Base-by-base conservation (phyloP, 2,888 invertebrate species). In the Penaeus monodon region DNA sequence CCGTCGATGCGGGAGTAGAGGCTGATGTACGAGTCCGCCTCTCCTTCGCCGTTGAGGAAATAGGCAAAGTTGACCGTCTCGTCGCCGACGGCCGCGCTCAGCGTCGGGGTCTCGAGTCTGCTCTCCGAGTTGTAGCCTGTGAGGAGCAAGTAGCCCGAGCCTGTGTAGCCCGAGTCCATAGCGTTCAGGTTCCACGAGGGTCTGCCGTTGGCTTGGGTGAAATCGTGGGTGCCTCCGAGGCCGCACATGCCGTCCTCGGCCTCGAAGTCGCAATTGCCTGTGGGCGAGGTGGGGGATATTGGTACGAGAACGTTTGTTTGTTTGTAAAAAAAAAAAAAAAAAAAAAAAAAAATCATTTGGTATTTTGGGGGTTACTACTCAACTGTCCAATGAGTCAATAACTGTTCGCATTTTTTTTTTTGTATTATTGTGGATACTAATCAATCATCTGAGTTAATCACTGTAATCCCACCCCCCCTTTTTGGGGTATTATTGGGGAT, bases 191-290 rank as follows among this genome's bases (percentile, higher is more conserved):
- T 27, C 17, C 22, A 27, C 0, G 81, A 24, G 17, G 81, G 81
- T 20, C 57, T n/a, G 7, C 70, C 81, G 12, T 38, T 7, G 27
- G 7, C n/a, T 12, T 68, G 44, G 20, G 22, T 22, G 81, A 81
- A 81, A 6, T 73, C 20, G 38, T 81, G 68, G 12, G 6, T 4
- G 14, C 81, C 81, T 44, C 12, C 57, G 24, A 81, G 27, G 17
- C 73, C 70, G 57, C 81, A 81, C 27, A 38, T 17, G n/a, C 73
- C 81, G 4, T 6, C 70, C 14, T 24, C 65, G 24, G 27, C 57
- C 57, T 81, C 81, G 81, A 81, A 81, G 49, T 81, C 81, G 57
- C 81, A 81, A 22, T 29, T 33, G 24, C 81, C 81, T 81, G 70
- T n/a, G 57, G 3, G 17, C 10, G 74, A 10, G 27, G 17, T 38